Percentiles rank a stretch among this genome's conserved stretches.
phyloP scores from a whole-genome alignment of 2,113 vertebrate species.

The Erythrolamprus reginae region DNA sequence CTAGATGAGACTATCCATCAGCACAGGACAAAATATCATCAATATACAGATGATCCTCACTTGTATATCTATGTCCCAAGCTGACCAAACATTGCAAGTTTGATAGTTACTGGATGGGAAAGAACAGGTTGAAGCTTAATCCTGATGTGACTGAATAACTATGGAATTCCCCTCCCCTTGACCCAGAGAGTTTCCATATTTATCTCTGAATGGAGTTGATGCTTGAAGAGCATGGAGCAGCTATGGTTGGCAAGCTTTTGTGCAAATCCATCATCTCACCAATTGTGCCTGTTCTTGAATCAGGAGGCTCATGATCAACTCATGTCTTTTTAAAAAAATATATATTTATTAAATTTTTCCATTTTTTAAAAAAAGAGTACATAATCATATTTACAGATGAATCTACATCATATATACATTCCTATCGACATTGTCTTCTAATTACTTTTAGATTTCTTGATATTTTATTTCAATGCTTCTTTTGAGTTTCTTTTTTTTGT shows the following conservation, averaged over 20 bases:
- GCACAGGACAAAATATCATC: not conserved
- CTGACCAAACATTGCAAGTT: not conserved
- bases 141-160: not conserved
- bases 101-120: not conserved
- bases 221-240: not conserved
- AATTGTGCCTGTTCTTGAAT: not conserved
- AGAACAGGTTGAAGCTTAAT: not conserved
- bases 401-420: too few species aligned
- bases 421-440: too few species aligned
- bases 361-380: too few species aligned
- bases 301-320: not conserved
- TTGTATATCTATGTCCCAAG: not conserved
- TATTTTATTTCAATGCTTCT: too few species aligned
- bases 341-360: too few species aligned
- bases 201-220: not conserved
- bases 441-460: too few species aligned
- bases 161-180: not conserved
- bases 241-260: not conserved
- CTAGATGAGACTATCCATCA: not conserved
- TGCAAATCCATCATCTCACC: not conserved
- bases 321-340: too few species aligned
- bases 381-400: too few species aligned
- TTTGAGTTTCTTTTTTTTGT: too few species aligned
- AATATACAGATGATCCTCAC: not conserved
- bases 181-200: not conserved